Base-by-base conservation (phyloP, 2,888 invertebrate species). In the Eurois occulta region DNA sequence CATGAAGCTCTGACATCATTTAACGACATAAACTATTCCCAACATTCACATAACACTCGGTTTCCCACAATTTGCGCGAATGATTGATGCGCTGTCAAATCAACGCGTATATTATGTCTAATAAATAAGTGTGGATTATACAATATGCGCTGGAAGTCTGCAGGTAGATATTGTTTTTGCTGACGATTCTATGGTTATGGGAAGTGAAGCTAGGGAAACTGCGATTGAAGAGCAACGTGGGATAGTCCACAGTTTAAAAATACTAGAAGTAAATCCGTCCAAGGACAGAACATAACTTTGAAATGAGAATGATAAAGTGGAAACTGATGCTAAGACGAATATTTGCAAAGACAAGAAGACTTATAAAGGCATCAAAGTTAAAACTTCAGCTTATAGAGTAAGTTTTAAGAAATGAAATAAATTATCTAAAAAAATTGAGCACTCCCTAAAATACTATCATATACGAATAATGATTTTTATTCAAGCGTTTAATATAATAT, bases 61-160 rank as follows among this genome's bases (percentile, higher is more conserved):
- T 81, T 82, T 83, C 82, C 65, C 82, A 85, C 72, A 83, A 85
- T 85, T 38, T 76, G 69, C 48, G 64, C 68, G 48, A 38, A 52
- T 86, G 84, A 84, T 86, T 84, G 84, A 86, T 84, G 83, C 46
- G 72, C 75, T 78, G 78, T 83, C 83, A 86, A 83, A 83, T 72
- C 86, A 81, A 41, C 52, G 66, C 48, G n/a, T 68, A 83, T 86
- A 78, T 75, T 86, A 83, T 58, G 75, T 86, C 78, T 85, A 71
- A 72, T 83, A 81, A 65, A 83, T 83, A 83, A 81, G 43, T 81
- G 68, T 52, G 16, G 35, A 85, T 83, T 85, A 85, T 85, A 76
- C 82, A 81, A 81, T 72, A 72, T 81, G 35, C 35, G 60, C 69
- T 68, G 66, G 58, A 60, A 65, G 48, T 82, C 81, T 81, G 58